Evolutionary conservation across 37 sponge, comb jelly and placozoan species (phyloP), one percentile per base, ranked within the genome.

Genomic region (Agelas oroides): DNA sequence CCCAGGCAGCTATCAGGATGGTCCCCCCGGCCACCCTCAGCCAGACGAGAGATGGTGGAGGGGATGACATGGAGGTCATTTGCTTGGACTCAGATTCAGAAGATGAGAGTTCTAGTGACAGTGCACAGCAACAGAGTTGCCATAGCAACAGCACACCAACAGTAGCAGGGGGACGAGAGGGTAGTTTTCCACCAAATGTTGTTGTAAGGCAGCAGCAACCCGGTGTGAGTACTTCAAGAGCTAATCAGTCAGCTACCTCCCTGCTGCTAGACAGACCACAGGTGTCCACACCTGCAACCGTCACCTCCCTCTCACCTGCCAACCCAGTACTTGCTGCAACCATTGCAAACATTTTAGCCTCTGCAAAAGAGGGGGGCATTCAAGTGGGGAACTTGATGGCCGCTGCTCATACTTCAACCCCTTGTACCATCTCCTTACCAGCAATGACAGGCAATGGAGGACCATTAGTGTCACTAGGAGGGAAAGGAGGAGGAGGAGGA

Each of bases 11-110:
- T 12, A 46, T 8, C 46, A 3, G 3, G 46, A 3, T 46, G 6
- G 3, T 46, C 46, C 46, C 46, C 46, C 46, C 46, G 46, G 46
- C 46, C 8, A 46, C 3, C 8, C 6, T 46, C 46, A 46, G 46
- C 46, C 46, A 46, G 8, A 3, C 6, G 46, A 46, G 46, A 46
- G 46, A 46, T 12, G n/a, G n/a, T n/a, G 46, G 46, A 46, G 46
- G 46, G 46, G 46, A 8, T 46, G 46, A 46, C 8, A 19, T 81
- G 28, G 81, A 81, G 59, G 58, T 84, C 55, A 84, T 84, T 1
- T 84, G 85, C 37, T 32, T 84, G 30, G 85, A 84, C 46, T 84
- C 85, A 1, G 85, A 84, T 25, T 63, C 61, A 36, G 79, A 78
- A 5, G 65, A 62, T 5, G 56, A 30, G 53, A 69, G 70, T 33